These are phyloP conservation scores for Cairina moschata DNA, from an alignment of 2,113 vertebrate genomes.

Conservation along the genomic window DNA sequence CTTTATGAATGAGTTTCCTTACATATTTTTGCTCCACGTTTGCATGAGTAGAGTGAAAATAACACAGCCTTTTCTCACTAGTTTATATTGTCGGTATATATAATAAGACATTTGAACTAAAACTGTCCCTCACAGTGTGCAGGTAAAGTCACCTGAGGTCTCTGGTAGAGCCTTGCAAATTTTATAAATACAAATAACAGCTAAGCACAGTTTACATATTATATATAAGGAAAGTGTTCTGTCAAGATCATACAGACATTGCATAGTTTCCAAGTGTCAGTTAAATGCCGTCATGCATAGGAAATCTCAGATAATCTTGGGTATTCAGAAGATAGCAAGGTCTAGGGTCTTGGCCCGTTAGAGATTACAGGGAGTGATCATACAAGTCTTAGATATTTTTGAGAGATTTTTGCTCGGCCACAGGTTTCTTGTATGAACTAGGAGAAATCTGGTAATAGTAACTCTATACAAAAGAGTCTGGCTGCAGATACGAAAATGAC, in stretches of 20 bases:
- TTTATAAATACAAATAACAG: not conserved
- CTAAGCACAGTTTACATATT: not conserved
- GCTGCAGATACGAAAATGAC: not conserved
- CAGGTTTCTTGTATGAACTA: not conserved
- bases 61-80: not conserved
- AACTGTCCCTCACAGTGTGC: not conserved
- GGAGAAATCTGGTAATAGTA: not conserved
- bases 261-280: not conserved
- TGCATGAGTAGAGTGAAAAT: not conserved
- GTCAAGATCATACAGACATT: not conserved
- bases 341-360: not conserved
- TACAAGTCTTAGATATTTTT: not conserved
- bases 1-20: not conserved
- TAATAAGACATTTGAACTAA: not conserved
- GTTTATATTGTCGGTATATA: not conserved
- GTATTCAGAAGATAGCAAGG: not conserved
- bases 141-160: not conserved
- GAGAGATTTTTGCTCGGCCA: not conserved
- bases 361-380: not conserved
- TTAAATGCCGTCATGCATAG: not conserved
- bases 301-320: not conserved
- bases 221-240: not conserved
- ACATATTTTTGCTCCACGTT: not conserved
- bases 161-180: not conserved
- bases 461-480: not conserved